phyloP scores from a whole-genome alignment of 1,140 invertebrate genomes.

The Zaprionus nigranus region DNA sequence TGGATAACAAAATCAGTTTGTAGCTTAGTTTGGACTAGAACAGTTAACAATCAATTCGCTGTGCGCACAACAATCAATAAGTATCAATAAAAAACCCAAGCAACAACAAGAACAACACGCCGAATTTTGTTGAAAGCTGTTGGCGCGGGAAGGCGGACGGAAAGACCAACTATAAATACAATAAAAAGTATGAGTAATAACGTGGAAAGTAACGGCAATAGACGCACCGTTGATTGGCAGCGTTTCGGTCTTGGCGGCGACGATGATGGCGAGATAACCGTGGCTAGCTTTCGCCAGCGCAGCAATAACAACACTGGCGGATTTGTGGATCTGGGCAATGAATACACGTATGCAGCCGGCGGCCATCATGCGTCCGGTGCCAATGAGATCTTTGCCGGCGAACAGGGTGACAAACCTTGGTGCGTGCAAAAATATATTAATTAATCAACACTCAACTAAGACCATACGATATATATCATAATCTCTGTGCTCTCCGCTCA shows the following conservation, averaged over 20 bases:
- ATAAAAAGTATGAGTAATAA: conserved; percentile 70
- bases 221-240: conserved; percentile 78
- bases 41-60: conserved; percentile 4
- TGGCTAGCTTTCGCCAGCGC: conserved; percentile 83
- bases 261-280: conserved; percentile 70
- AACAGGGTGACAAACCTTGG: conserved; percentile 88
- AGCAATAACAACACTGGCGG: conserved; percentile 86
- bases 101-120: conserved; percentile 21
- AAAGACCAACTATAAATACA: conserved; percentile 11
- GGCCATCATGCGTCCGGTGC: conserved; percentile 92
- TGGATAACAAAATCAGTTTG: conserved; percentile 45
- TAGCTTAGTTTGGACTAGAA: conserved; percentile 4
- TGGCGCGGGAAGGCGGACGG: conserved; percentile 26
- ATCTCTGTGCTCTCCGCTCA: conserved; percentile 37
- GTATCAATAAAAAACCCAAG: conserved; percentile 9
- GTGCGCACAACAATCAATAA: background rate
- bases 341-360: conserved; percentile 90
- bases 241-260: conserved; percentile 82
- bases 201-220: conserved; percentile 66
- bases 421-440: conserved; percentile 34
- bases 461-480: background rate
- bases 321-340: conserved; percentile 90
- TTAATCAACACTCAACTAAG: background rate
- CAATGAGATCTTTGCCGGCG: conserved; percentile 95
- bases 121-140: conserved; percentile 16